Conservation (phyloP, 2,113 vertebrate genomes). For the Gasterosteus aculeatus region DNA sequence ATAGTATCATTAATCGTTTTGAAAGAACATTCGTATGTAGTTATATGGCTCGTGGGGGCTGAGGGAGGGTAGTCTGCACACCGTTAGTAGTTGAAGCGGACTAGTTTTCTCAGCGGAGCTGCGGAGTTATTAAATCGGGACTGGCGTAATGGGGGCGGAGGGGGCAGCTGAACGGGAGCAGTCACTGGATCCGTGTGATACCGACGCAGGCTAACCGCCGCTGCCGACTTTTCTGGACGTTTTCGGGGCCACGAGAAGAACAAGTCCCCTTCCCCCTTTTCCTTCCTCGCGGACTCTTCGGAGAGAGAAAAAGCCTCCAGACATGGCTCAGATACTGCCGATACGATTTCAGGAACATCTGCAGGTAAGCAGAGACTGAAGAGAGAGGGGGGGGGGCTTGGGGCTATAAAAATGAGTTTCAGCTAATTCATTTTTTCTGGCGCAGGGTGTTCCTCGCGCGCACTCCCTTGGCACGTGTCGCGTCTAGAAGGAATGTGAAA, state of each 20-base stretch:
- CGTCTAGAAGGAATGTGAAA: slow-evolving; percentile 71
- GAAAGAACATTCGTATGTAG: not conserved
- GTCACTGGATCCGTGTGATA: slow-evolving; percentile 66
- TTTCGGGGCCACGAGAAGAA: slow-evolving; percentile 46
- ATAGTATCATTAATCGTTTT: too few species aligned
- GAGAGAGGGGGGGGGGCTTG: not conserved
- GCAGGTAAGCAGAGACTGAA: slow-evolving; percentile 77
- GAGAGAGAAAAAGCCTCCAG: slow-evolving; percentile 54
- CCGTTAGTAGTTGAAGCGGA: slow-evolving; percentile 48
- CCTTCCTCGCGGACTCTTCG: slow-evolving; percentile 59
- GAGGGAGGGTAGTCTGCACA: not conserved
- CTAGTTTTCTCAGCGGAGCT: slow-evolving; percentile 82
- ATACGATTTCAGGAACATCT: slow-evolving; percentile 86
- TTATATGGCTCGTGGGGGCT: not conserved
- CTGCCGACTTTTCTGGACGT: slow-evolving; percentile 57
- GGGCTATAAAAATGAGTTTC: not conserved
- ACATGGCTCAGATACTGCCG: slow-evolving; percentile 84
- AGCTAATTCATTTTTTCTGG: slow-evolving; percentile 11
- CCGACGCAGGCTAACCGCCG: slow-evolving; percentile 39
- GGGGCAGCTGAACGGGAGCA: slow-evolving; percentile 74
- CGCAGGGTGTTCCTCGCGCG: not conserved
- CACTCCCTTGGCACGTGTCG: slow-evolving; percentile 55
- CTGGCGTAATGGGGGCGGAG: slow-evolving; percentile 49
- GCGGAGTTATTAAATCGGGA: slow-evolving; percentile 54
- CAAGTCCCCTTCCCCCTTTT: slow-evolving; percentile 66